A percentile compares a stretch with the other conserved stretches of the same genome.
phyloP scores from a whole-genome alignment of 64 coral and sea anemone species.

The Montipora capricornis region DNA sequence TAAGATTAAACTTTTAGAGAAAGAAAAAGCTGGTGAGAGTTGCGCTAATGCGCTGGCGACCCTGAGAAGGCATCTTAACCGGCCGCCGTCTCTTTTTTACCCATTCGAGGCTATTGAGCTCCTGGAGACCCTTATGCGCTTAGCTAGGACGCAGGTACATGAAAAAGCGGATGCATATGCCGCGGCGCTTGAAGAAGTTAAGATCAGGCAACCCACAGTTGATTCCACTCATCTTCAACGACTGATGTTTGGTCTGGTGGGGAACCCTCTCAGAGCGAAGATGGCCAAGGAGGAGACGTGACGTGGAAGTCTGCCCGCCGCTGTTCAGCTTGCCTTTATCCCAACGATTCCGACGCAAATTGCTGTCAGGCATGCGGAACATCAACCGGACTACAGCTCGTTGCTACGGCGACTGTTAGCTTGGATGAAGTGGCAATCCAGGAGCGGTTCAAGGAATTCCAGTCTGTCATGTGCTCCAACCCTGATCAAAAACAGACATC shows the following conservation, averaged over 20 bases:
- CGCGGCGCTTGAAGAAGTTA: not conserved
- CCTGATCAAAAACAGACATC: not conserved
- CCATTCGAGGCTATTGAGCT: constrained; percentile 35
- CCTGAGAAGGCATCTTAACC: not conserved
- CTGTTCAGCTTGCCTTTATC: too few species aligned
- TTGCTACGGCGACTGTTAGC: too few species aligned
- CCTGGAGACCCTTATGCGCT: constrained; percentile 11
- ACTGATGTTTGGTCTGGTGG: not conserved
- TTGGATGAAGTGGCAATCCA: too few species aligned
- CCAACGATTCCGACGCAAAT: too few species aligned
- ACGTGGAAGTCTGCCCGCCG: constrained; percentile 10
- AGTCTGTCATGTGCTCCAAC: not conserved
- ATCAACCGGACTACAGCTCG: too few species aligned
- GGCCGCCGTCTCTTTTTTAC: not conserved
- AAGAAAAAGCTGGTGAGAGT: too few species aligned
- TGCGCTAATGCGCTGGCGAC: too few species aligned
- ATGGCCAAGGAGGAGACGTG: not conserved
- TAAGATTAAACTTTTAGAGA: too few species aligned
- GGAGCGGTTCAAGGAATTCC: too few species aligned
- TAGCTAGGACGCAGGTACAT: not conserved
- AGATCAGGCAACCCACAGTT: not conserved
- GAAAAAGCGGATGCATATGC: not conserved
- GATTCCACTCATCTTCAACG: not conserved
- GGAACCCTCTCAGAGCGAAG: not conserved
- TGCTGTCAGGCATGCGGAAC: too few species aligned